Evolutionary conservation across 2,888 invertebrate species (phyloP).

Genomic region (Hedychridium roseum): DNA sequence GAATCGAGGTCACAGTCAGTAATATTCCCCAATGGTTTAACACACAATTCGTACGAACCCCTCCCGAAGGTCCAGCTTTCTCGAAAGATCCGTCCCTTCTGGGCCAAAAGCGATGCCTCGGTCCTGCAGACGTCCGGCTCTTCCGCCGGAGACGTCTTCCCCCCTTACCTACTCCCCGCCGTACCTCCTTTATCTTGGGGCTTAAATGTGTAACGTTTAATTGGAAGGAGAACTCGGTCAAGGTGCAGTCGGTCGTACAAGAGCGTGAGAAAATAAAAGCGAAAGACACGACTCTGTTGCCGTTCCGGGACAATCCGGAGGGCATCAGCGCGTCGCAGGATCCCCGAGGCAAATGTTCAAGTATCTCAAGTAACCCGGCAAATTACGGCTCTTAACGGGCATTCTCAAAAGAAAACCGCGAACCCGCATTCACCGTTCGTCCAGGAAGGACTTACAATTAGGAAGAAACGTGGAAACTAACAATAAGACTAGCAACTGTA

Average conservation of each 20-base stretch:
- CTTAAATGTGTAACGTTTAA: constrained; percentile 35
- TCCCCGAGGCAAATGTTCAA: not conserved
- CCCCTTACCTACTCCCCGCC: constrained; percentile 3
- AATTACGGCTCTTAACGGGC: no score
- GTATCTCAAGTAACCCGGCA: no score
- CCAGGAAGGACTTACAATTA: no score
- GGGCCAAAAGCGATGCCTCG: not conserved
- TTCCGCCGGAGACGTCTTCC: not conserved
- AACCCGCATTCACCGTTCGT: no score
- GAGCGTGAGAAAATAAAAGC: constrained; percentile 46
- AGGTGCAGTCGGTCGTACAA: constrained; percentile 37
- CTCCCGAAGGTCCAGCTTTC: no score
- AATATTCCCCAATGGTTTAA: constrained; percentile 42
- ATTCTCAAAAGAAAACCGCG: no score
- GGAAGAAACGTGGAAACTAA: no score
- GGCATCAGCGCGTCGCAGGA: not conserved
- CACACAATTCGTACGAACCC: no score
- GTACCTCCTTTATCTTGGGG: constrained; percentile 1
- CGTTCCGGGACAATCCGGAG: constrained; percentile 6
- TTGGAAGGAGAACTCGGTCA: constrained; percentile 37
- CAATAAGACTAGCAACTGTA: no score
- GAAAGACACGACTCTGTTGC: constrained; percentile 29
- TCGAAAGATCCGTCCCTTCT: not conserved
- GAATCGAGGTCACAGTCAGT: constrained; percentile 63
- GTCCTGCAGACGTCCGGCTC: constrained; percentile 6